Evolutionary conservation across 2,113 vertebrate species (phyloP).

Genomic region (Pungitius pungitius): DNA sequence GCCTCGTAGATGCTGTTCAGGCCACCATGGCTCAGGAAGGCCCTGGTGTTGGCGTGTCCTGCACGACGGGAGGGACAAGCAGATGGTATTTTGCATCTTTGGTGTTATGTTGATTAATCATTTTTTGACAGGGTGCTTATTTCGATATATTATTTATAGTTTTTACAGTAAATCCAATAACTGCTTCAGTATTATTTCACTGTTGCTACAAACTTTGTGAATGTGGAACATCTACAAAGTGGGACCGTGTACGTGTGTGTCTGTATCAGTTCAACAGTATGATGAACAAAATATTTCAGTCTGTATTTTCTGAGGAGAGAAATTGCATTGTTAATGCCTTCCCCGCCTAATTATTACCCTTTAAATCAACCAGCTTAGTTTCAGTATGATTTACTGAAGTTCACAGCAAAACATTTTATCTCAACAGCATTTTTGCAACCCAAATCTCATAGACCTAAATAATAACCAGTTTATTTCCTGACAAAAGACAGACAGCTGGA

Average conservation of each 20-base stretch:
- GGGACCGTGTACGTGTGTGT: neutral
- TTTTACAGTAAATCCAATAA: neutral
- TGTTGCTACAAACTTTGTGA: neutral
- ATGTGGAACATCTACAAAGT: neutral
- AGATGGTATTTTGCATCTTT: constrained; percentile 8
- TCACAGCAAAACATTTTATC: neutral
- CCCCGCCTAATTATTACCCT: neutral
- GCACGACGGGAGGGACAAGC: constrained; percentile 12
- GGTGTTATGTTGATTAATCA: neutral
- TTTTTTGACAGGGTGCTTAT: constrained; percentile 7
- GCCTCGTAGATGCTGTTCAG: constrained; percentile 99
- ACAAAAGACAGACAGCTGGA: neutral
- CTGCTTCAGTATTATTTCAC: neutral
- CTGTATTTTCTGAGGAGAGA: neutral
- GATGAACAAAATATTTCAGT: neutral
- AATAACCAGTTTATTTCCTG: neutral
- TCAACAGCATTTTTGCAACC: neutral
- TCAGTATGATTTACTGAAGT: neutral
- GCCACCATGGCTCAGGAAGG: constrained; percentile 96
- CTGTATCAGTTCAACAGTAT: neutral
- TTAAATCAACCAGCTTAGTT: neutral
- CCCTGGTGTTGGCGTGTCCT: constrained; percentile 92
- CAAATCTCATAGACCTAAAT: neutral
- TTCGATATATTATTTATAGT: neutral
- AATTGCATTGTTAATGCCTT: neutral